Percentiles rank a stretch among this genome's conserved stretches.
These are phyloP conservation scores for Drosophila hawaiiensis DNA, from an alignment of 2,888 invertebrate genomes.

Conservation along the genomic window DNA sequence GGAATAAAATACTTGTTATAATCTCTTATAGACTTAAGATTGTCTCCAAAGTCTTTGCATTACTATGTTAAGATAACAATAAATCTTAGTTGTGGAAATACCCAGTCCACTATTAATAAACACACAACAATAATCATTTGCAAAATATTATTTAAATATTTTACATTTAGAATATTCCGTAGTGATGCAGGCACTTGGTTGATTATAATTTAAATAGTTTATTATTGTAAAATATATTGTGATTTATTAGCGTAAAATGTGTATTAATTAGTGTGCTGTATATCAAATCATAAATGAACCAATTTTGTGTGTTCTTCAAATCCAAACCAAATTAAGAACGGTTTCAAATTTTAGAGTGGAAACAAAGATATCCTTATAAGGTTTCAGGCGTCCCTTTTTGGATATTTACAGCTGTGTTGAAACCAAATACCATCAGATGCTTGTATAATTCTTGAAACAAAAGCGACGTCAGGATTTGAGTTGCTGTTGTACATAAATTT, in stretches of 20 bases:
- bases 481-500: constrained; percentile 38
- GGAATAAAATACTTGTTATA: neutral
- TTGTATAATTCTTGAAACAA: constrained; percentile 17
- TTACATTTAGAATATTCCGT: neutral
- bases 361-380: neutral
- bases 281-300: neutral
- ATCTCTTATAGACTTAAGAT: neutral
- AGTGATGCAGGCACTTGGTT: neutral
- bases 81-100: neutral
- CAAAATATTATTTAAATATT: neutral
- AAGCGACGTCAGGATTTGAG: constrained; percentile 9
- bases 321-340: neutral
- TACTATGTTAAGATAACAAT: neutral
- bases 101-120: neutral
- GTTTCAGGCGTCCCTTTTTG: neutral
- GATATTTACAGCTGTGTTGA: neutral
- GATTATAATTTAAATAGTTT: neutral
- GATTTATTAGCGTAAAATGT: neutral
- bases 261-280: neutral
- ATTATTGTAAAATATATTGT: neutral
- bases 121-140: neutral
- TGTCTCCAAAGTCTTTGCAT: neutral
- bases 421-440: constrained; percentile 3
- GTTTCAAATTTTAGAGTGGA: neutral
- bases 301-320: neutral